Percentiles rank a stretch among this genome's conserved stretches.
Evolutionary conservation across 2,888 invertebrate species (phyloP).

Genomic region (Boloria euphrosyne): DNA sequence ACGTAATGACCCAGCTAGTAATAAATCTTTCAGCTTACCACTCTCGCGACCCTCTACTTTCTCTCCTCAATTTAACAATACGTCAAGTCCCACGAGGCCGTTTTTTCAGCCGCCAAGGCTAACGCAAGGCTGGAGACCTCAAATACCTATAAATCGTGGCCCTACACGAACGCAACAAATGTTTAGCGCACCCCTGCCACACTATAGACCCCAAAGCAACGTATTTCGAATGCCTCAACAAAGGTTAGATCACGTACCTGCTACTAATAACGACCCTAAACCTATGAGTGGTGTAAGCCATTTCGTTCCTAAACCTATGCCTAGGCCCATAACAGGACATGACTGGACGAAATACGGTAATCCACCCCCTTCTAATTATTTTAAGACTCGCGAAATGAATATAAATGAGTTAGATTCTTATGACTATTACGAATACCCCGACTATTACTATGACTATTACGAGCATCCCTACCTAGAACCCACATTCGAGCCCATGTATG

Average conservation of each 20-base stretch:
- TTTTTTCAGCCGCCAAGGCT: not conserved
- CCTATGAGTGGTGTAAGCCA: not conserved
- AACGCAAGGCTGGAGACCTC: not conserved
- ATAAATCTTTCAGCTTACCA: not conserved
- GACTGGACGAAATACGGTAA: not conserved
- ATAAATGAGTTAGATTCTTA: not conserved
- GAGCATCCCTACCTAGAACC: not conserved
- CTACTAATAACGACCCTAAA: not conserved
- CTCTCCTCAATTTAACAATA: not conserved
- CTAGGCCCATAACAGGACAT: not conserved
- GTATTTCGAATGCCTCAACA: not conserved
- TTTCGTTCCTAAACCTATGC: not conserved
- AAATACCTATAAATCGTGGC: not conserved
- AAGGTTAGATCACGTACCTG: too few relatives aligned
- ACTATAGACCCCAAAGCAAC: conserved; percentile 5
- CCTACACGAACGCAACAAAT: not conserved
- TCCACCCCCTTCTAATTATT: not conserved
- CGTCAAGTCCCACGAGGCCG: not conserved
- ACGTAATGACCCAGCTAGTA: conserved; percentile 3
- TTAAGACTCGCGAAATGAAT: not conserved
- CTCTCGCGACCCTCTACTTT: not conserved
- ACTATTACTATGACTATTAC: conserved; percentile 3
- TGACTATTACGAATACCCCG: not conserved
- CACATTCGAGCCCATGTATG: too few relatives aligned
- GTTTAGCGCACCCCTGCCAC: not conserved